These are phyloP conservation scores for Noturus placidus DNA, from an alignment of 2,113 vertebrate species.

Conservation along the genomic window DNA sequence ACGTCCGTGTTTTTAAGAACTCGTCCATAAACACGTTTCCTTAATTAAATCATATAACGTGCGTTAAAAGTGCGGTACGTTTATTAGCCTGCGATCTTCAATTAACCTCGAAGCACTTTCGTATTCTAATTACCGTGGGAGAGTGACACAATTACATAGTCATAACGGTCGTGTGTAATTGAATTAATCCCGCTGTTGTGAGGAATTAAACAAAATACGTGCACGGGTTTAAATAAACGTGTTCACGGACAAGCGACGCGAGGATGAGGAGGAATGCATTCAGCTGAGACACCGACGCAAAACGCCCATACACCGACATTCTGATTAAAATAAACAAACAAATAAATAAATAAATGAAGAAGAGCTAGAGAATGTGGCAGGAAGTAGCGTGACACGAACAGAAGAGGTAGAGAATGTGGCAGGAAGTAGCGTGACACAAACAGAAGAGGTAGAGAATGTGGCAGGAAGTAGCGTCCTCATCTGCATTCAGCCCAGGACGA, in stretches of 20 bases:
- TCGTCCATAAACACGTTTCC: background rate
- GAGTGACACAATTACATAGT: slow-evolving; percentile 44
- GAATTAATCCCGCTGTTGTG: slow-evolving; percentile 48
- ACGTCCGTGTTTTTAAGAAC: too few species aligned
- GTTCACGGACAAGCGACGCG: slow-evolving; percentile 23
- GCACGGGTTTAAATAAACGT: slow-evolving; percentile 41
- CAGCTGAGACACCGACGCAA: background rate
- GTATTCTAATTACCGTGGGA: slow-evolving; percentile 45
- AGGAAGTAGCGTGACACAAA: too few species aligned
- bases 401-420: too few species aligned
- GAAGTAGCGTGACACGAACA: too few species aligned
- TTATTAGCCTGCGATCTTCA: slow-evolving; percentile 48
- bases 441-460: too few species aligned
- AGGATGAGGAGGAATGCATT: slow-evolving; percentile 5
- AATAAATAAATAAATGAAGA: background rate
- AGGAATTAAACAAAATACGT: slow-evolving; percentile 34
- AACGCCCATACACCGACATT: background rate
- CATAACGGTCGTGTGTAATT: slow-evolving; percentile 45
- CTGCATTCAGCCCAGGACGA: background rate
- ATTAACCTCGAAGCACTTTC: slow-evolving; percentile 44
- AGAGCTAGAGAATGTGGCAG: too few species aligned
- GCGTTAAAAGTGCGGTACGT: slow-evolving; percentile 12
- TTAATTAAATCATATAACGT: slow-evolving; percentile 21
- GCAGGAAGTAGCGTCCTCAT: background rate
- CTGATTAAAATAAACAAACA: background rate